Evolutionary conservation across 64 coral and sea anemone genomes (phyloP), one percentile per base, ranked within the genome.

Genomic region (Pachyseris speciosa): DNA sequence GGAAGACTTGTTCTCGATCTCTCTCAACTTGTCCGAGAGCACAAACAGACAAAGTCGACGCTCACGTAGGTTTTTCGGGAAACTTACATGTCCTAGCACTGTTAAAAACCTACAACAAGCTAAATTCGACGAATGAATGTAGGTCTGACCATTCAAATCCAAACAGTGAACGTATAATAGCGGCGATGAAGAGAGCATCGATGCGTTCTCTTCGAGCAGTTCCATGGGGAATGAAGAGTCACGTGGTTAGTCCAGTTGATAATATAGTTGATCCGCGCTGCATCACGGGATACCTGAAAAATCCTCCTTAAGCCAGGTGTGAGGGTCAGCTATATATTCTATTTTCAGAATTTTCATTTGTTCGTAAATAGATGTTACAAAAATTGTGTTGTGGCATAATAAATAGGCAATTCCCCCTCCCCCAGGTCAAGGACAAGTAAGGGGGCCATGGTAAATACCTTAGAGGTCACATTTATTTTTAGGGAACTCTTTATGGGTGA

Each of bases 71-170:
- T 47, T 38, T 71, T 72, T 72, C 0, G 53, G 19, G 36, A 72
- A 87, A 87, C 84, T 88, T 10, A 88, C 24, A 32, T 75, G 86
- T 37, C 32, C 67, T 10, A 74, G 59, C 17, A 88, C 48, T 20
- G 29, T 55, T 25, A 42, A 53, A 19, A 87, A 74, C 68, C 47
- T 39, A 51, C 69, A 87, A 74, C 69, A 87, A n/a, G 85, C 67
- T 59, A 58, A 87, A 87, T 72, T 58, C 13, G 84, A n/a, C 24
- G 72, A 0, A 9, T 6, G 11, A 22, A 73, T 20, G 48, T 73
- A 32, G 19, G 40, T 13, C 57, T 57, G 40, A 44, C 55, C 34
- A 9, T 60, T 40, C 7, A 58, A 48, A 34, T 52, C 72, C 28
- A 64, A 50, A 49, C 83, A 86, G 83, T 86, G 64, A 49, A 69